Percentiles rank a stretch among this genome's conserved stretches.
Evolutionary conservation across 2,113 vertebrate species (phyloP).

Genomic region (Vanacampus margaritifer): DNA sequence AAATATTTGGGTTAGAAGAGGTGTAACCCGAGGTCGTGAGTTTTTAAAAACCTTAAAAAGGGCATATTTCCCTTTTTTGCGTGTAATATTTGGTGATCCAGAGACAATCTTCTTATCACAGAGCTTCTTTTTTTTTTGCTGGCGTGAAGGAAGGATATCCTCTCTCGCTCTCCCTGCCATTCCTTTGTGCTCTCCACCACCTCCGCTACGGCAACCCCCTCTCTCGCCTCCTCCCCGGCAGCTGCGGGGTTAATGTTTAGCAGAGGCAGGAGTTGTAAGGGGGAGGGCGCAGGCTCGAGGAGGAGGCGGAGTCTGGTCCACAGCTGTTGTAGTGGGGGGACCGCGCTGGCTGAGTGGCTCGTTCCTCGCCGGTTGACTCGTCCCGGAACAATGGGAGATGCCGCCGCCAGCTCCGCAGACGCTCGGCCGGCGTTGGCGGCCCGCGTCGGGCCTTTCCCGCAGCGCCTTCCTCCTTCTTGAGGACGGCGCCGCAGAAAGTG

Average conservation of each 20-base stretch:
- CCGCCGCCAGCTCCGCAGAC: constrained; percentile 63
- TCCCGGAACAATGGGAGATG: constrained; percentile 73
- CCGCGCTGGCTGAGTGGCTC: constrained; percentile 51
- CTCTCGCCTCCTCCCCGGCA: constrained; percentile 47
- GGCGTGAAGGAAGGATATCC: constrained; percentile 56
- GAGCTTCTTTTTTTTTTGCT: constrained; percentile 48
- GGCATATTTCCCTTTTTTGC: too few relatives aligned
- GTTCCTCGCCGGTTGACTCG: constrained; percentile 66
- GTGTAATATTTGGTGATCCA: constrained; percentile 25
- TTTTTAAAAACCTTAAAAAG: too few relatives aligned
- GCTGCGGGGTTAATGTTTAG: constrained; percentile 74
- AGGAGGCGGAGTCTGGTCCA: constrained; percentile 72
- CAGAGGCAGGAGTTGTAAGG: constrained; percentile 51
- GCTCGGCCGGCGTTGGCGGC: constrained; percentile 47
- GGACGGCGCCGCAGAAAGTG: constrained; percentile 14
- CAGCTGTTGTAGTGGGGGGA: constrained; percentile 75
- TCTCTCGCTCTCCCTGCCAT: constrained; percentile 30
- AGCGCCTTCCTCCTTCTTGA: constrained; percentile 43
- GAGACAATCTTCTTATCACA: constrained; percentile 68
- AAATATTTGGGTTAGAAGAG: too few relatives aligned
- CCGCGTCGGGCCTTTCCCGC: constrained; percentile 48
- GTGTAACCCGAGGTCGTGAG: too few relatives aligned
- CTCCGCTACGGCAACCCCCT: constrained; percentile 44
- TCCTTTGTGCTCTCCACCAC: constrained; percentile 61
- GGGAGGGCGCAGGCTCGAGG: constrained; percentile 30